Conservation (phyloP, 2,113 vertebrate species). For the Rhabdomys dilectus region DNA sequence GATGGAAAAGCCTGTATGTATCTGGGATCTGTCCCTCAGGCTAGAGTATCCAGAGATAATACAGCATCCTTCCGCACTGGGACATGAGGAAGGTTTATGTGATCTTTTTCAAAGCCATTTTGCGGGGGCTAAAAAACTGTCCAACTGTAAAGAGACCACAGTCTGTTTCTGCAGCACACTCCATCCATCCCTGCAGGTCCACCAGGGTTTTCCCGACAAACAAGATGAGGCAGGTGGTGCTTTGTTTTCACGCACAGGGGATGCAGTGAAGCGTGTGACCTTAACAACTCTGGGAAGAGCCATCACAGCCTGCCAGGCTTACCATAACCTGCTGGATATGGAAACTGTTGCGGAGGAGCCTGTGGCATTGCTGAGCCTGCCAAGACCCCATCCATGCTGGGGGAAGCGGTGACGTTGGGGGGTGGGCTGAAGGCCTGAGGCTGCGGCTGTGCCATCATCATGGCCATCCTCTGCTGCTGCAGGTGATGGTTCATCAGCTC, state of each 20-base stretch:
- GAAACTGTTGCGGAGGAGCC: constrained; percentile 93
- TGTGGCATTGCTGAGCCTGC: constrained; percentile 90
- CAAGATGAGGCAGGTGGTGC: too few species aligned
- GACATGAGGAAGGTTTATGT: background rate
- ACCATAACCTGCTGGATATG: constrained; percentile 95
- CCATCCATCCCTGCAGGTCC: background rate
- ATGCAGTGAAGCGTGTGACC: background rate
- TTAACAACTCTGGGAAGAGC: background rate
- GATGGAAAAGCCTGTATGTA: background rate
- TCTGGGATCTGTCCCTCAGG: background rate
- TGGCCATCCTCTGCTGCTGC: constrained; percentile 93
- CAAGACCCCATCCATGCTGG: constrained; percentile 93
- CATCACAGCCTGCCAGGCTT: constrained; percentile 31
- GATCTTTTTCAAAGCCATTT: background rate
- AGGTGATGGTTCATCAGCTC: constrained; percentile 95
- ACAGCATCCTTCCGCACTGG: background rate
- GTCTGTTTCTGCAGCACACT: background rate
- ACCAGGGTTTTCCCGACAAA: background rate
- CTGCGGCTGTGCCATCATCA: constrained; percentile 94
- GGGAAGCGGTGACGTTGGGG: constrained; percentile 95
- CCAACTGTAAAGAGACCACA: background rate
- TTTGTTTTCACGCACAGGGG: background rate
- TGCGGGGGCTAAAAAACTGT: background rate
- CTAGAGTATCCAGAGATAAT: background rate
- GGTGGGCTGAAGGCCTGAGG: constrained; percentile 95